Evolutionary conservation across 92 coral and sea anemone genomes (phyloP), one percentile per base, ranked within the genome.

Genomic region (Meandrina meandrites): DNA sequence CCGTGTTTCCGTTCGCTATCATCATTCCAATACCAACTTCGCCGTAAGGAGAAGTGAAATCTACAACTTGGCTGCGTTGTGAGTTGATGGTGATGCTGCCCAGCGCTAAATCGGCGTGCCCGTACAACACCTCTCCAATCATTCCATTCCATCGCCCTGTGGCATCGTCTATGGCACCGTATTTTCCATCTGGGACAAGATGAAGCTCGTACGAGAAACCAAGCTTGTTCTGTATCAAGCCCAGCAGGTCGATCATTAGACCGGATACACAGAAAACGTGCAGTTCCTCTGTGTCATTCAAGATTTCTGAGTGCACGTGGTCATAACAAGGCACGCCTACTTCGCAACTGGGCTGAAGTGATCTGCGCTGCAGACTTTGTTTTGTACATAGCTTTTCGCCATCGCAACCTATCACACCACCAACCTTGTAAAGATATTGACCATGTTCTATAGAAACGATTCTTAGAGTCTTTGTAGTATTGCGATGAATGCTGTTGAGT

Each of bases 141-240:
- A 94, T 88, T 14, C 98, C 98, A 73, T 92, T 88, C 98, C 98
- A 94, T 9, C 48, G 64, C 6, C 93, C 90, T 4, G 92, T 92
- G 34, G 50, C 40, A 22, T 73, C 72, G 77, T 94, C 90, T 28
- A 81, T n/a, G 16, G 91, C 86, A 12, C 98, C 98, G 69, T 94
- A 92, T 56, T 92, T 94, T 0, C 90, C 90, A 84, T 94, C 98
- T 79, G 88, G 89, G 4, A 91, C 90, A 21, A 92, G 75, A 82
- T 94, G 90, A 15, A 94, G 31, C 35, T 92, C 95, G 78, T 81
- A 78, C 4, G 79, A 64, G 57, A 90, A 87, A 47, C 74, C 81
- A 37, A 90, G 79, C 42, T 90, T 93, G 9, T 30, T 62, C 74
- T 84, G 84, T 35, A 94, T 51, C 84, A 94, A 67, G 57, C 87